A percentile compares a stretch with the other conserved stretches of the same genome.
Conservation (phyloP, 1,140 invertebrate genomes). For the Sinonovacula constricta region DNA sequence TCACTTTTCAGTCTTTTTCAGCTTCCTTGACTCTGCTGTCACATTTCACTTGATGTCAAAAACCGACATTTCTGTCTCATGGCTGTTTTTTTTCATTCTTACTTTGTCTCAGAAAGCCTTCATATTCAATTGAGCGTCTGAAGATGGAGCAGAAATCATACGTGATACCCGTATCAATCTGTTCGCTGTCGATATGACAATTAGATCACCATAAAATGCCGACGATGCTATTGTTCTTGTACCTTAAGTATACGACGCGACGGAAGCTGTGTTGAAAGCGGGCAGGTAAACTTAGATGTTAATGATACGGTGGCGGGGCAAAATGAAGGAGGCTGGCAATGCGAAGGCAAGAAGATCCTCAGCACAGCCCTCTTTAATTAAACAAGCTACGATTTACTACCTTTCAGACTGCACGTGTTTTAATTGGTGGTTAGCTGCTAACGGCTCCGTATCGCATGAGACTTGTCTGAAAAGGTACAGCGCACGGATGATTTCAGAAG, state of each 20-base stretch:
- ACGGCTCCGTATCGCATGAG: constrained; percentile 15
- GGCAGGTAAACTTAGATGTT: constrained; percentile 31
- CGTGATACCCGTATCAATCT: too few relatives aligned
- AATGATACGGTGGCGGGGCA: constrained; percentile 14
- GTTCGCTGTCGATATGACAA: constrained; percentile 31
- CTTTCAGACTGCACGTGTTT: constrained; percentile 39
- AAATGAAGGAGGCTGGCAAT: constrained; percentile 15
- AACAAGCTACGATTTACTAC: constrained; percentile 44
- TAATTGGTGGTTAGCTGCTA: constrained; percentile 34
- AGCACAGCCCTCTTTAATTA: constrained; percentile 46
- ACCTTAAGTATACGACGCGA: constrained; percentile 2
- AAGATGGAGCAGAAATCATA: neutral
- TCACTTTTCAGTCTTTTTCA: constrained; percentile 9
- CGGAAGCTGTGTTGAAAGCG: neutral
- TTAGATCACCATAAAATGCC: constrained; percentile 43
- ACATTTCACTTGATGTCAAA: neutral
- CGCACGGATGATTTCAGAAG: too few relatives aligned
- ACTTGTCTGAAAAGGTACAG: too few relatives aligned
- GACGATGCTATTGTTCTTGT: constrained; percentile 5
- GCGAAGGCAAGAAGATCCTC: constrained; percentile 17
- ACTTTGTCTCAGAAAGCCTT: constrained; percentile 25
- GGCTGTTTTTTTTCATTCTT: constrained; percentile 3
- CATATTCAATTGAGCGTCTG: constrained; percentile 2
- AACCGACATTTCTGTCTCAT: neutral
- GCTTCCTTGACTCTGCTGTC: neutral